These are phyloP conservation scores for Spondyliosoma cantharus DNA, from an alignment of 2,797 vertebrate species.

Conservation along the genomic window DNA sequence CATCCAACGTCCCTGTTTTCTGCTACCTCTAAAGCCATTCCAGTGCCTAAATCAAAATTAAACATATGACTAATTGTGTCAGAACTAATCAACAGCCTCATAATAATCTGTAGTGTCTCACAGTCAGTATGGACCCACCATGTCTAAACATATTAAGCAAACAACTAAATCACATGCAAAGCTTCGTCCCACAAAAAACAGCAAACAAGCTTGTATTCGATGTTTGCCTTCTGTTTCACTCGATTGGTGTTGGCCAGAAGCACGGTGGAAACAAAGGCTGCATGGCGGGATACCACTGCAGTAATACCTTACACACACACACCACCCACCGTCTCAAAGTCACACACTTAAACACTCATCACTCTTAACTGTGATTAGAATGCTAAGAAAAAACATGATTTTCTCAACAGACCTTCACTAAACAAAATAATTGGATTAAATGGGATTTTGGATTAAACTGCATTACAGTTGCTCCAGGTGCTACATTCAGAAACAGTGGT, in stretches of 20 bases:
- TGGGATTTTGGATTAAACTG: background rate
- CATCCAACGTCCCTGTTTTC: background rate
- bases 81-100: conserved; percentile 38
- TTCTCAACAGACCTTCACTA: background rate
- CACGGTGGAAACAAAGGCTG: conserved; percentile 57
- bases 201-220: conserved; percentile 58
- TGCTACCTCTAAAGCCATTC: conserved; percentile 20
- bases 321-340: conserved; percentile 65
- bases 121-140: conserved; percentile 24
- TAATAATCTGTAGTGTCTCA: conserved; percentile 43
- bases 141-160: conserved; percentile 65
- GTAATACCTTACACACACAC: conserved; percentile 49
- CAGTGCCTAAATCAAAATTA: conserved; percentile 31
- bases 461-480: background rate
- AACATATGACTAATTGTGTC: conserved; percentile 45
- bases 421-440: background rate
- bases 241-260: conserved; percentile 53
- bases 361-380: conserved; percentile 41
- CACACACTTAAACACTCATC: conserved; percentile 37
- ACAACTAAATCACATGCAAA: conserved; percentile 66
- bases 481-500: no score
- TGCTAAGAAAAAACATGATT: conserved; percentile 11
- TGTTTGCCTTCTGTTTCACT: conserved; percentile 60
- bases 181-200: conserved; percentile 61
- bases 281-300: conserved; percentile 39